Base-by-base conservation (phyloP, 2,113 vertebrate species). In the Acrocephalus kingi region DNA sequence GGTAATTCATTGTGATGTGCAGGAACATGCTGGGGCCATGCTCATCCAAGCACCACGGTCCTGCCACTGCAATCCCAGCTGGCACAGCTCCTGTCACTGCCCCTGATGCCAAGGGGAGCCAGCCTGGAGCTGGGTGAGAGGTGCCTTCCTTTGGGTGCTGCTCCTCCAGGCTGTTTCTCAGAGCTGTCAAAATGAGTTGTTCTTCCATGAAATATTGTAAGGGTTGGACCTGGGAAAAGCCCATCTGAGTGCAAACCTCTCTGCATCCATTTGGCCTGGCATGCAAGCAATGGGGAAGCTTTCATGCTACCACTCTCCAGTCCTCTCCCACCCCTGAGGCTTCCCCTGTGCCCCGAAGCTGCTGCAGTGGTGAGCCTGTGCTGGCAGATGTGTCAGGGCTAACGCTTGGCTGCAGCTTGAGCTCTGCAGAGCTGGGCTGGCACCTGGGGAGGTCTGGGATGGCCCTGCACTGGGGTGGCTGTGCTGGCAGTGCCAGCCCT, bases 161-260 rank as follows among this genome's bases (percentile, higher is more conserved):
- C 78, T 91, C 30, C 67, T 91, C 48, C 49, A 15, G 58, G 68
- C 87, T 86, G 63, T 66, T 94, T 51, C 89, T 81, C 87, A 74
- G 92, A 84, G 35, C 69, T 91, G 87, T 93, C 85, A 79, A 2
- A 74, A 74, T 45, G 84, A 68, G 58, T 30, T 76, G 61, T 31
- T 91, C 66, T 87, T 85, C 71, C 75, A 46, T 94, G 49, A 94
- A 79, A 88, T 83, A 94, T 58, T 94, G 67, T 68, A 58, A 85
- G 51, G 58, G 27, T 48, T 79, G 78, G 81, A 82, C 74, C 62
- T 54, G 59, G 74, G 92, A 49, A 79, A 94, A 95, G 78, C 85
- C 61, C 35, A 39, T 85, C 62, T 68, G 62, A 89, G 74, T 43
- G 56, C 58, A 75, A 84, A 45, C 23, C 24, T 75, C 51, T 74